Base-by-base conservation (phyloP, 2,888 invertebrate species). In the Xylocampa areola region DNA sequence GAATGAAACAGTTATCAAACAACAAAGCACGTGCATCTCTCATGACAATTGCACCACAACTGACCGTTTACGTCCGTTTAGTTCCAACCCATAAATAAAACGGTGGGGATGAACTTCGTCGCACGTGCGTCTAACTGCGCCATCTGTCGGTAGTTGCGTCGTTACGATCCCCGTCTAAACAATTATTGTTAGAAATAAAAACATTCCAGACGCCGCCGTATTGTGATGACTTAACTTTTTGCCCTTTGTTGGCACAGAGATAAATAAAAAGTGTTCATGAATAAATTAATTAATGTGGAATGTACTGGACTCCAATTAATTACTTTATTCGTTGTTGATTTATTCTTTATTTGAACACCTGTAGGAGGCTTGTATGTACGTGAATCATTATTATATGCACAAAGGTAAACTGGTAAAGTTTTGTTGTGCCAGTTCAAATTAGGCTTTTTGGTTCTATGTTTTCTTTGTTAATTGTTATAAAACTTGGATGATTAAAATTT, bases 121-220 rank as follows among this genome's bases (percentile, higher is more conserved):
- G 55, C 69, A 70, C 71, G 69, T 74, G 75, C 60, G 29, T 21
- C 30, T 59, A 70, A 74, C 71, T 50, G 50, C 52, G 55, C 72
- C 66, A 55, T 70, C 75, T 74, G 69, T 65, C 41, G 60, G 49
- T 37, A 58, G 43, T 47, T 35, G 23, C 33, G 55, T 43, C 51
- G 43, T 60, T 70, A 74, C 39, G 44, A 52, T 47, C 37, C 39
- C 44, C 52, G 37, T 70, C 61, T 71, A 66, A 66, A 53, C 75
- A 66, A 48, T 71, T 50, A 71, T 57, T 57, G 53, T 53, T 44
- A 33, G 37, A 49, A 36, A 73, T 51, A 61, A 66, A 74, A 58
- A 51, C 50, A 43, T 62, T 65, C 53, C 48, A 55, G 55, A 50
- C 48, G 25, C 43, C 73, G 27, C 44, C n/a, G 29, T 43, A 43